Evolutionary conservation across 1,140 invertebrate genomes (phyloP).

Genomic region (Pinna nobilis): DNA sequence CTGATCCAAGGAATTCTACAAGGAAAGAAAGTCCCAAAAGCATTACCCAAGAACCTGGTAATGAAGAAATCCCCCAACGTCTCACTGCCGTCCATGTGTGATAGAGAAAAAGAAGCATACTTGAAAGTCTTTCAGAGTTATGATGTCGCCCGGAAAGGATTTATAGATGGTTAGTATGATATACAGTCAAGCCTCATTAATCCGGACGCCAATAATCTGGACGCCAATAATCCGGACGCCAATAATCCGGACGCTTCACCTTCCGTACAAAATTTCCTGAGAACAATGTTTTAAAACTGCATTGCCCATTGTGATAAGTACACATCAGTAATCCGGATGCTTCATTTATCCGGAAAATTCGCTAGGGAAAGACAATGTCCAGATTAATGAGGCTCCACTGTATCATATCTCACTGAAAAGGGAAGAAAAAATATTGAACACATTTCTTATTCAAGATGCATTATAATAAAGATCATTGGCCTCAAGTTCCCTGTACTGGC

Average conservation of each 20-base stretch:
- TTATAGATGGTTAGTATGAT: constrained; percentile 51
- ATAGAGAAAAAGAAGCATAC: constrained; percentile 59
- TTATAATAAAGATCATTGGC: no score
- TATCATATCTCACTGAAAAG: no score
- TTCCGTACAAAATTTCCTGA: background rate
- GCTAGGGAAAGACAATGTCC: no score
- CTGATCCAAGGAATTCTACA: constrained; percentile 55
- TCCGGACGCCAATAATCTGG: background rate
- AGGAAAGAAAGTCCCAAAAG: constrained; percentile 53
- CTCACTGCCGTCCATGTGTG: constrained; percentile 29
- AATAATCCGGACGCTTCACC: background rate
- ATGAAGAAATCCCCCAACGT: constrained; percentile 38
- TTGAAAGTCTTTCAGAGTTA: constrained; percentile 55
- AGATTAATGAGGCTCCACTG: no score
- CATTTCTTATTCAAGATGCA: no score
- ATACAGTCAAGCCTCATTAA: background rate
- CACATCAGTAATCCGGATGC: background rate
- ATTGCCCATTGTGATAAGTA: background rate
- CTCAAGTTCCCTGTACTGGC: no score
- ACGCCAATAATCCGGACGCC: background rate
- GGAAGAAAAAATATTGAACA: no score
- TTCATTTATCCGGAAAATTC: background rate
- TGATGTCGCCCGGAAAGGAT: constrained; percentile 42
- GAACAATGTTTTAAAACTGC: background rate
- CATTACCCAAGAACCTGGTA: constrained; percentile 53